A percentile compares a stretch with the other conserved stretches of the same genome.
Conservation (phyloP, 1,140 invertebrate genomes). For the Camponotus vicinus region DNA sequence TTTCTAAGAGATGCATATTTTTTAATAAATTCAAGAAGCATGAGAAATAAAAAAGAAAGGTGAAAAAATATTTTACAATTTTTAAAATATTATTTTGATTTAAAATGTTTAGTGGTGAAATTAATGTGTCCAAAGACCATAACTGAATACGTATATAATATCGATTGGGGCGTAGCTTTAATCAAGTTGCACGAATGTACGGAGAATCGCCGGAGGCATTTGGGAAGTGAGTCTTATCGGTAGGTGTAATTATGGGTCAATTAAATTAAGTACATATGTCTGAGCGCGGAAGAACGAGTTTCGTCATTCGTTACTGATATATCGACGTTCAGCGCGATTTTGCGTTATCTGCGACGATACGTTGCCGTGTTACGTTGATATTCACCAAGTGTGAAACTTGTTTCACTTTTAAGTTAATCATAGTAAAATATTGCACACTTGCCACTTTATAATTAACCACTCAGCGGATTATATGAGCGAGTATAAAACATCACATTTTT, state of each 20-base stretch:
- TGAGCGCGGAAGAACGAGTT: slow-evolving; percentile 39
- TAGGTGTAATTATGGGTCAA: slow-evolving; percentile 58
- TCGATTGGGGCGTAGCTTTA: neutral
- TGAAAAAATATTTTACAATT: neutral
- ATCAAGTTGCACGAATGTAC: slow-evolving; percentile 25
- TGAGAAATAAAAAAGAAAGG: neutral
- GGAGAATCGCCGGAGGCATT: slow-evolving; percentile 24
- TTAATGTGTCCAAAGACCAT: neutral
- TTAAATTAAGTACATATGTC: slow-evolving; percentile 62
- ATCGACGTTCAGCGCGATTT: slow-evolving; percentile 27
- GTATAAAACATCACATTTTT: neutral
- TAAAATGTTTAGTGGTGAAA: neutral
- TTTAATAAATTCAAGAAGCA: neutral
- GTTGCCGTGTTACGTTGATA: slow-evolving; percentile 45
- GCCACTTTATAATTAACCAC: slow-evolving; percentile 21
- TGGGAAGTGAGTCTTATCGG: slow-evolving; percentile 29
- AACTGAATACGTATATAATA: neutral
- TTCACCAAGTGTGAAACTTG: slow-evolving; percentile 21
- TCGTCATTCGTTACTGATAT: slow-evolving; percentile 47
- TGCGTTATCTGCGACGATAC: neutral
- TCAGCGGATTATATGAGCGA: slow-evolving; percentile 27
- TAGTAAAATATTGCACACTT: neutral
- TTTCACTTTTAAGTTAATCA: slow-evolving; percentile 25
- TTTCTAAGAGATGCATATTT: too few species aligned
- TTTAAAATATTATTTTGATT: neutral